Evolutionary conservation across 1,140 invertebrate genomes (phyloP).

Genomic region (Phortica variegata): DNA sequence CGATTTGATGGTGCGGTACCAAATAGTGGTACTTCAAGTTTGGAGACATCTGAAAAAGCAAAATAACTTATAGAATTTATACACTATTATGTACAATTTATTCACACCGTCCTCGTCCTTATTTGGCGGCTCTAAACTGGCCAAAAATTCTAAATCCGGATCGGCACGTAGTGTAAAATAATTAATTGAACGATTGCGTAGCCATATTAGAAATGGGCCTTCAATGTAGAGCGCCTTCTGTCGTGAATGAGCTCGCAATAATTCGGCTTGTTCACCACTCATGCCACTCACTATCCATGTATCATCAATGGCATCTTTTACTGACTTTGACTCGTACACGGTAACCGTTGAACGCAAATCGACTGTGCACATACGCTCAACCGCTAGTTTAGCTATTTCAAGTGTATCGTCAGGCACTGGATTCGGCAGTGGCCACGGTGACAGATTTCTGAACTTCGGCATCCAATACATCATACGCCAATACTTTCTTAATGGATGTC

Average conservation of each 20-base stretch:
- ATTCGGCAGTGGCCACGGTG: slow-evolving; percentile 84
- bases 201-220: slow-evolving; percentile 82
- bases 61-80: not conserved
- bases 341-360: slow-evolving; percentile 75
- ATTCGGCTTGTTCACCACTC: slow-evolving; percentile 72
- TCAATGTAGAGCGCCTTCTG: slow-evolving; percentile 80
- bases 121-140: slow-evolving; percentile 31
- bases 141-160: slow-evolving; percentile 51
- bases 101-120: slow-evolving; percentile 63
- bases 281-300: slow-evolving; percentile 94
- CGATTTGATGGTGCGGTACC: slow-evolving; percentile 39
- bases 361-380: slow-evolving; percentile 83
- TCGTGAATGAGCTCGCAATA: slow-evolving; percentile 72
- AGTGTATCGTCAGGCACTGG: slow-evolving; percentile 71
- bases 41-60: slow-evolving; percentile 66
- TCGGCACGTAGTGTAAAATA: slow-evolving; percentile 86
- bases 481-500: slow-evolving; percentile 78
- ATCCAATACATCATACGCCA: slow-evolving; percentile 97
- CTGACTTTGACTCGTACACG: slow-evolving; percentile 69
- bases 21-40: slow-evolving; percentile 65
- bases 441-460: slow-evolving; percentile 91
- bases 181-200: slow-evolving; percentile 71
- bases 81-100: not conserved
- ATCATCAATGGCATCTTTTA: slow-evolving; percentile 78
- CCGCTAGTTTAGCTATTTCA: slow-evolving; percentile 82